A percentile compares a stretch with the other conserved stretches of the same genome.
Evolutionary conservation across 2,888 invertebrate genomes (phyloP).

Genomic region (Drosophila atroscutellata): DNA sequence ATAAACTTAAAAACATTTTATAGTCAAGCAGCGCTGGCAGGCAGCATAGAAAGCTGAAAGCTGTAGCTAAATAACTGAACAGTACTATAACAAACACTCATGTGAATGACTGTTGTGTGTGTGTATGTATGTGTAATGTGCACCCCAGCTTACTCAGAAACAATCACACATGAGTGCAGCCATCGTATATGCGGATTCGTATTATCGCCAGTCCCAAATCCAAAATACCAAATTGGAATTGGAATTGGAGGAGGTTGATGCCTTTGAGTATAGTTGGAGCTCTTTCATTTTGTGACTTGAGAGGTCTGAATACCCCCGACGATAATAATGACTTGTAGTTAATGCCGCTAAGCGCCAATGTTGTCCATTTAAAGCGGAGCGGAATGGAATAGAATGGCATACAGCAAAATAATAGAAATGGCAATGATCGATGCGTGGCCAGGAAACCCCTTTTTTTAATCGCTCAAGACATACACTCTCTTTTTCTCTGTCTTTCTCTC

Average conservation of each 20-base stretch:
- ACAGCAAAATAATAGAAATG: slow-evolving; percentile 10
- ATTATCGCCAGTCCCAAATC: slow-evolving; percentile 57
- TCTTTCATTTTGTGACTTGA: slow-evolving; percentile 39
- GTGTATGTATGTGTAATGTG: slow-evolving; percentile 18
- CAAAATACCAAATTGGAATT: slow-evolving; percentile 74
- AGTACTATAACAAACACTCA: slow-evolving; percentile 31
- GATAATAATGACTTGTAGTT: slow-evolving; percentile 77
- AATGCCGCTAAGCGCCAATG: slow-evolving; percentile 64
- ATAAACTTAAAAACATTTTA: background rate
- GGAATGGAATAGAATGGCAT: slow-evolving; percentile 3
- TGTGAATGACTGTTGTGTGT: slow-evolving; percentile 12
- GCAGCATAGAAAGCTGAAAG: background rate
- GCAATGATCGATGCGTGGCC: slow-evolving; percentile 48
- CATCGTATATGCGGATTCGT: slow-evolving; percentile 49
- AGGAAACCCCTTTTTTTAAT: slow-evolving; percentile 48
- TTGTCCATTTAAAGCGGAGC: slow-evolving; percentile 26
- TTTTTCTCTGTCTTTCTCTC: background rate
- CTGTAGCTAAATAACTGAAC: slow-evolving; percentile 28
- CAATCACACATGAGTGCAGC: slow-evolving; percentile 73
- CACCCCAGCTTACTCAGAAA: slow-evolving; percentile 46
- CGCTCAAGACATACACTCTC: slow-evolving; percentile 22
- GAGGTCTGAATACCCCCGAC: slow-evolving; percentile 63
- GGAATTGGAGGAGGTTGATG: slow-evolving; percentile 34
- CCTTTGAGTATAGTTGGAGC: slow-evolving; percentile 42
- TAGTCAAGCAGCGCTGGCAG: background rate